Base-by-base conservation (phyloP, 2,113 vertebrate species). In the Alectura lathami region DNA sequence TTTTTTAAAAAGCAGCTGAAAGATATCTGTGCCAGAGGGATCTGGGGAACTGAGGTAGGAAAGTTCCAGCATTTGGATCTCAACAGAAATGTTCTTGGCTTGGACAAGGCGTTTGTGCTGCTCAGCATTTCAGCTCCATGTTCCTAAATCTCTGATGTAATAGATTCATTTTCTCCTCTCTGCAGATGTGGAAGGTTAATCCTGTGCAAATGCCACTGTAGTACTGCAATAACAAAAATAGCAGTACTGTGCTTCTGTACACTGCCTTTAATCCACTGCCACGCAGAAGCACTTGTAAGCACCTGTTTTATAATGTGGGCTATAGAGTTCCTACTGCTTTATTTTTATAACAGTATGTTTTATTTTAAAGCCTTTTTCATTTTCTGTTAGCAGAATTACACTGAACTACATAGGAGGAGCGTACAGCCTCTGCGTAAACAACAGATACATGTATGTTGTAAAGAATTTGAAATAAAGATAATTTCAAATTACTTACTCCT, bases 141-240 rank as follows among this genome's bases (percentile, higher is more conserved):
- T 70, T 88, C 85, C 77, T 77, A 42, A 51, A 40, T 40, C 38
- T 85, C 85, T 56, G 83, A 40, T 45, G 75, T 69, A 60, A 74
- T 76, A 82, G 50, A 68, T 88, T 83, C 40, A 24, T 12, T 50
- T 83, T 93, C 86, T 79, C 24, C 83, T 83, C 48, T 32, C 76
- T 64, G 78, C 85, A 14, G 45, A 32, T 6, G 86, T 38, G 57
- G 89, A 88, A 77, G 11, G 40, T 43, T 53, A 96, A 91, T 64
- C 66, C 48, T 45, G 23, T 81, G 84, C 89, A 88, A 90, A 96
- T 93, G 64, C 51, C 51, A 42, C 83, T 79, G 24, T 47, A 13
- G 36, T 32, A 12, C 8, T 86, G 67, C 45, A 47, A 79, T 94
- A 89, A 86, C 64, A 94, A 69, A 97, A 96, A 90, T 57, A 95